Base-by-base conservation (phyloP, 2,797 vertebrate genomes). In the Smutsia gigantea region DNA sequence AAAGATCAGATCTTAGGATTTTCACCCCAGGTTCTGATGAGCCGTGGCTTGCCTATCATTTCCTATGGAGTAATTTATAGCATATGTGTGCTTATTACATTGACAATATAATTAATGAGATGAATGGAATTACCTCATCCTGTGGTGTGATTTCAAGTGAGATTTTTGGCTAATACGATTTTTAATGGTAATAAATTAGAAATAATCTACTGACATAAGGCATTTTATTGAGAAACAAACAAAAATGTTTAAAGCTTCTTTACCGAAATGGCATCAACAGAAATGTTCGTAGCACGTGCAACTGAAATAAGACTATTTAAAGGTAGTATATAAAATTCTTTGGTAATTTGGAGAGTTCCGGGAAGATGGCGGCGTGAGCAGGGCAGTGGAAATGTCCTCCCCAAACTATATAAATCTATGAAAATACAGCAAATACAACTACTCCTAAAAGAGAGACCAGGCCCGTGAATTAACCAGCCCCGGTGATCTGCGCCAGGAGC, bases 201-300 rank as follows among this genome's bases (percentile, higher is more conserved):
- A 77, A 53, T 71, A 25, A 68, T 78, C 42, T 63, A 49, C 11
- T 29, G 4, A 90, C 7, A 25, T 53, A 55, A 81, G 31, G 5
- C 31, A 87, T 82, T 86, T 90, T 63, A 85, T 23, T 53, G 75
- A 86, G 29, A 93, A 92, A 66, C 23, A 42, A 78, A 59, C n/a
- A 55, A 25, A 66, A 27, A 42, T 46, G 2, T 34, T 84, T 68
- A 34, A 93, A 85, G 49, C n/a, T 93, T 77, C 39, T 83, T 66
- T 63, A 34, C 31, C 75, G 49, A 37, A 6, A 71, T 19, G 49
- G 39, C 29, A 72, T 85, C 79, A 75, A 31, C 46, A 94, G 59
- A 77, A 90, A 66, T 53, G 34, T 86, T 78, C 10, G 7, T 11
- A 59, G 86, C 5, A 42, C 13, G 53, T 81, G 17, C 25, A 39